phyloP scores from a whole-genome alignment of 2,797 vertebrate species.

The Xenentodon cancila region DNA sequence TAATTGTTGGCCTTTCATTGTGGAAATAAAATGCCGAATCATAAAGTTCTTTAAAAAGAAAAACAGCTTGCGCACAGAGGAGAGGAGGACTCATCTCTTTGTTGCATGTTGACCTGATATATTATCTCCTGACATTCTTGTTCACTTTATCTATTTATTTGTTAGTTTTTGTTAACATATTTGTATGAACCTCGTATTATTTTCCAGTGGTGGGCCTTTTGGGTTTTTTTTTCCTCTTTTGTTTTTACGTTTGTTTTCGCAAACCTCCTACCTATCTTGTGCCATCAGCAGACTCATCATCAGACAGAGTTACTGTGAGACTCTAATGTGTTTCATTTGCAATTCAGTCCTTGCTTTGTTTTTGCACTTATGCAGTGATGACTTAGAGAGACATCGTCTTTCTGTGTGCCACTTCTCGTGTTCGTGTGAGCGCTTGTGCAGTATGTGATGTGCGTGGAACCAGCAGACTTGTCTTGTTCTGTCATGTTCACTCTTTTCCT shows the following conservation, averaged over 20 bases:
- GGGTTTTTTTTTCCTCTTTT: neutral
- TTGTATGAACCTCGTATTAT: slow-evolving; percentile 45
- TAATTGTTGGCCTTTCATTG: slow-evolving; percentile 65
- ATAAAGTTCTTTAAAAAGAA: slow-evolving; percentile 38
- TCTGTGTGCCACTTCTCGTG: slow-evolving; percentile 49
- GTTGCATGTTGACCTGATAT: slow-evolving; percentile 76
- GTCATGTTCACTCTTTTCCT: slow-evolving; percentile 77
- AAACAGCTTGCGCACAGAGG: slow-evolving; percentile 55
- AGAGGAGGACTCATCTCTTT: slow-evolving; percentile 77
- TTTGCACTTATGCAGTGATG: slow-evolving; percentile 71
- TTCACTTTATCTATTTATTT: slow-evolving; percentile 44
- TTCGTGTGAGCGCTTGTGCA: slow-evolving; percentile 59
- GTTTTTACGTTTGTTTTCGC: neutral
- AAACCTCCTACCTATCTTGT: slow-evolving; percentile 32
- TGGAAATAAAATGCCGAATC: slow-evolving; percentile 64
- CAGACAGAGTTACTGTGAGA: slow-evolving; percentile 36
- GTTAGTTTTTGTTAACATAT: slow-evolving; percentile 13
- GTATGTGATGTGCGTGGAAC: slow-evolving; percentile 50
- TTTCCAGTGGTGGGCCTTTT: slow-evolving; percentile 13
- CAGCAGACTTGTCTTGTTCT: slow-evolving; percentile 67
- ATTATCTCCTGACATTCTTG: slow-evolving; percentile 59
- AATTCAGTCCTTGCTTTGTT: slow-evolving; percentile 34
- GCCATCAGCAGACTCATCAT: slow-evolving; percentile 31
- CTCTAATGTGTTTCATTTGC: slow-evolving; percentile 43
- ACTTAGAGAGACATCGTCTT: slow-evolving; percentile 49